phyloP scores from a whole-genome alignment of 2,797 vertebrate species.

The Micromesistius poutassou region DNA sequence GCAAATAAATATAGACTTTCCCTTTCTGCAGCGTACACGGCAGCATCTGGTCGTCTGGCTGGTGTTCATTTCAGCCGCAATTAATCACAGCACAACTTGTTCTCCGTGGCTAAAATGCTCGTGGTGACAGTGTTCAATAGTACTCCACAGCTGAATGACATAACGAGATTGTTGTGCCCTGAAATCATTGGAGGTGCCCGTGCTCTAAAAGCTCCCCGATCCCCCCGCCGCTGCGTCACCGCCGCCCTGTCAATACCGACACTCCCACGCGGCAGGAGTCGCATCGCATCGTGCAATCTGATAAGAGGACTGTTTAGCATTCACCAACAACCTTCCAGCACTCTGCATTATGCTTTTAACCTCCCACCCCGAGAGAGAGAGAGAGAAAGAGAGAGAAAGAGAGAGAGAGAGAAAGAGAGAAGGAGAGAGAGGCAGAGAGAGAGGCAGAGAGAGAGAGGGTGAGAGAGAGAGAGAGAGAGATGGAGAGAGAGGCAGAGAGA shows the following conservation, averaged over 20 bases:
- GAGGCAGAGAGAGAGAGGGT: no score
- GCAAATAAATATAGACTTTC: not conserved
- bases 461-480: not conserved
- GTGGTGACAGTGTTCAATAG: not conserved
- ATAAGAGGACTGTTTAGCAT: constrained; percentile 64
- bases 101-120: not conserved
- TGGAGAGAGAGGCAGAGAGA: constrained; percentile 19
- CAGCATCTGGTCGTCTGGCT: not conserved
- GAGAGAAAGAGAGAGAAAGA: constrained; percentile 12
- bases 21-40: not conserved
- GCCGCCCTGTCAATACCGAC: constrained; percentile 48
- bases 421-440: no score
- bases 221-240: constrained; percentile 19
- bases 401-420: no score
- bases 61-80: not conserved
- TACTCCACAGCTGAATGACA: not conserved
- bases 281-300: constrained; percentile 37
- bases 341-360: constrained; percentile 71
- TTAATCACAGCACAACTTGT: not conserved
- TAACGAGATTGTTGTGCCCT: not conserved
- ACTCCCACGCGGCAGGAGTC: constrained; percentile 50
- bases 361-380: constrained; percentile 48
- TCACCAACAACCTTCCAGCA: constrained; percentile 57
- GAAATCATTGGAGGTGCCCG: not conserved
- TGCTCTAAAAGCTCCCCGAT: not conserved